Evolutionary conservation across 2,888 invertebrate species (phyloP), one percentile per base, ranked within the genome.

Genomic region (Leptopilina myrica): DNA sequence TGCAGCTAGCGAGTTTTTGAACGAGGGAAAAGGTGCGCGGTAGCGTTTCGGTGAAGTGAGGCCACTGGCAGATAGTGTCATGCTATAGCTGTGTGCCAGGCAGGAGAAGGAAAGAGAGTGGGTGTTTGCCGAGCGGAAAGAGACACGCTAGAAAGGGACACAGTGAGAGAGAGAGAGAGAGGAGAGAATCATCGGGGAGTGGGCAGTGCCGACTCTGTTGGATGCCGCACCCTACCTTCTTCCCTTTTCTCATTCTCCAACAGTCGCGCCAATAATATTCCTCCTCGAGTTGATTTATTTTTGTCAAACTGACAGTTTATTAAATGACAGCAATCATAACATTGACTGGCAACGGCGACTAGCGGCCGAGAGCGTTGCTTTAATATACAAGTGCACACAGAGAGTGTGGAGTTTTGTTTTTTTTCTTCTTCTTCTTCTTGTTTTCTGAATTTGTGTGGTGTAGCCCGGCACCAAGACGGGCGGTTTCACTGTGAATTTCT

Each of bases 401-500:
- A 8, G 8, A 43, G 43, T 7, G 43, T 7, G 5, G 8, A 43
- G 8, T 7, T 5, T 43, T 5, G 7, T 5, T 8, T 43, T 43
- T 43, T 43, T n/a, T n/a, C n/a, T n/a, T 6, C 7, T 43, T 43
- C 7, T 43, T 43, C 7, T 43, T 43, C 7, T 81, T 80, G 33
- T 56, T 78, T 78, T 14, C 53, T 33, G 14, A 53, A 56, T 9
- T 69, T 53, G 69, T 73, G 81, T 73, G 76, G 81, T 76, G 78
- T 80, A 78, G 81, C 77, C 82, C 81, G 81, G 77, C 79, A 56
- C 73, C 79, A 80, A 78, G 76, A 78, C 81, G 84, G 85, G 83
- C 83, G 83, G 86, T 86, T 85, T 88, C 84, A 88, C 88, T 85
- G 88, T 88, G 88, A 88, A 89, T 88, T 87, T 88, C 84, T 85